Percentiles rank a stretch among this genome's conserved stretches.
Conservation (phyloP, 2,888 invertebrate genomes). For the Troides helena region DNA sequence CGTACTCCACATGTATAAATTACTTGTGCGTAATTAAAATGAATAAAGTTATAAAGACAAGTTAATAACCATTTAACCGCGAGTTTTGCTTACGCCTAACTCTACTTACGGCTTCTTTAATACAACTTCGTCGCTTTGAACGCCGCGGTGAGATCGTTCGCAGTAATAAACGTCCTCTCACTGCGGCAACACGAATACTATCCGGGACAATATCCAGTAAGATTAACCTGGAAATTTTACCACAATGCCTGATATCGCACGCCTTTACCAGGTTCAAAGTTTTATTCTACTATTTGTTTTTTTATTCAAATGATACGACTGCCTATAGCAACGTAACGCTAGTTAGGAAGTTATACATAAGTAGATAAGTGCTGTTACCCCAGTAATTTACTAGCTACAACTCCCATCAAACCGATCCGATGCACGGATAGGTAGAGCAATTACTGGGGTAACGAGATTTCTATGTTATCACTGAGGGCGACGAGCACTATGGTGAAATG, state of each 20-base stretch:
- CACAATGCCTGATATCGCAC: not conserved
- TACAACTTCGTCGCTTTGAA: not conserved
- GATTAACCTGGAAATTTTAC: conserved; percentile 4
- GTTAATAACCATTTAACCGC: not conserved
- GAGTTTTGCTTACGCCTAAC: not conserved
- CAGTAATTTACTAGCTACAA: no score
- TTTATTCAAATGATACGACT: no score
- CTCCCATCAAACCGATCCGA: no score
- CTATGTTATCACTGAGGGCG: no score
- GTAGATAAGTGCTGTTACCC: no score
- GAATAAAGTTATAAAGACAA: not conserved
- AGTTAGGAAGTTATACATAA: no score
- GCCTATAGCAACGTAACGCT: no score
- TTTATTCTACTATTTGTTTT: no score
- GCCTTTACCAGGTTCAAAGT: not conserved
- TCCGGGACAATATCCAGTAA: conserved; percentile 1
- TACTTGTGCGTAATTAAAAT: not conserved
- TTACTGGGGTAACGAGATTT: no score
- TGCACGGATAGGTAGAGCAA: no score
- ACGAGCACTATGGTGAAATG: no score
- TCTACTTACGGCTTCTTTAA: not conserved
- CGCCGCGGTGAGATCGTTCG: not conserved
- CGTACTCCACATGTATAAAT: no score
- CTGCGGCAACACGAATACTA: not conserved
- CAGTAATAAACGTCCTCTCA: not conserved